Evolutionary conservation across 2,113 vertebrate genomes (phyloP).

Genomic region (Dunckerocampus dactyliophorus): DNA sequence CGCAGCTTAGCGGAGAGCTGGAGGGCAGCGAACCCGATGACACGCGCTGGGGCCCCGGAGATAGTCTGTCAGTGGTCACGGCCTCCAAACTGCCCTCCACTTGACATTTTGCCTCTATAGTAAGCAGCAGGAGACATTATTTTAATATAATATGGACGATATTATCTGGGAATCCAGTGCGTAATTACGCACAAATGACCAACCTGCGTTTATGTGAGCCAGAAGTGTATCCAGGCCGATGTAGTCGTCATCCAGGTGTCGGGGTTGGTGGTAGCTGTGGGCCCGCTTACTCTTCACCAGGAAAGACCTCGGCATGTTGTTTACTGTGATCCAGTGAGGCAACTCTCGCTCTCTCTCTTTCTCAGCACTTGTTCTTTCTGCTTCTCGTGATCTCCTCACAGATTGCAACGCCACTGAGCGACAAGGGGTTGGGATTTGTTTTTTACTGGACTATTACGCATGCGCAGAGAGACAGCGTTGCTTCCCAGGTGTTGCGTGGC

Average conservation of each 20-base stretch:
- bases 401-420: constrained; percentile 47
- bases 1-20: constrained; percentile 81
- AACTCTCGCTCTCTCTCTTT: constrained; percentile 8
- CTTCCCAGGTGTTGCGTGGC: constrained; percentile 80
- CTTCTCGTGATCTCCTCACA: constrained; percentile 58
- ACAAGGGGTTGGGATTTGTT: constrained; percentile 42
- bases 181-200: constrained; percentile 48
- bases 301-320: constrained; percentile 91
- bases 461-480: constrained; percentile 57
- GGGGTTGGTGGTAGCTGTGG: constrained; percentile 95
- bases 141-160: background rate
- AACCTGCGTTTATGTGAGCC: constrained; percentile 82
- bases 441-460: constrained; percentile 62
- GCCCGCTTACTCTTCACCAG: constrained; percentile 96
- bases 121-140: background rate
- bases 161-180: constrained; percentile 7
- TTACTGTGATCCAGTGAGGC: background rate
- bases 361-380: background rate
- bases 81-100: constrained; percentile 47
- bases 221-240: constrained; percentile 72
- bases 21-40: constrained; percentile 69
- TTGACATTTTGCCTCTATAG: constrained; percentile 55
- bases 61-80: constrained; percentile 55
- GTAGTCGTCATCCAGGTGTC: constrained; percentile 80
- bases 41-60: constrained; percentile 65